phyloP scores from a whole-genome alignment of 2,888 invertebrate species.

The Torymus tubicola region DNA sequence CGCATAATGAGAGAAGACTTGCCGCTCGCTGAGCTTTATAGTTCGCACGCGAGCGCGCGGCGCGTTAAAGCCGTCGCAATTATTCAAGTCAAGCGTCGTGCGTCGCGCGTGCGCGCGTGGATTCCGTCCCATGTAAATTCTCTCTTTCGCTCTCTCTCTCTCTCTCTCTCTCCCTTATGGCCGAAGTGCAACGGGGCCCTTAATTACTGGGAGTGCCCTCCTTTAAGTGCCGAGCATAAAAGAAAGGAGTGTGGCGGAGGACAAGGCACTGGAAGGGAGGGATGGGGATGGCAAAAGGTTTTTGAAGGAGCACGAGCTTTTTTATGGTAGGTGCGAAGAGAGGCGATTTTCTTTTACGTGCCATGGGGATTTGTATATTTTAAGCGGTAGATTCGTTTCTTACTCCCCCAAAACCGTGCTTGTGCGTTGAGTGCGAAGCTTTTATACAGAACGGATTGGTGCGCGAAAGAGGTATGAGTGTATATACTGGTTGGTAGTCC shows the following conservation, averaged over 20 bases:
- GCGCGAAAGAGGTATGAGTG: too few species aligned
- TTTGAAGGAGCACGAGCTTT: conserved; percentile 9
- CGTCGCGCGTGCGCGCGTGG: neutral
- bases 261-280: too few species aligned
- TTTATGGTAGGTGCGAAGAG: neutral
- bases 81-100: conserved; percentile 26
- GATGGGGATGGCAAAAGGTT: neutral
- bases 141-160: neutral
- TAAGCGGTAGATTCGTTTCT: conserved; percentile 15
- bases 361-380: conserved; percentile 52
- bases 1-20: conserved; percentile 29
- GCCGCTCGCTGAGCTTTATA: conserved; percentile 25
- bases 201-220: conserved; percentile 33
- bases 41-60: neutral
- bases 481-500: too few species aligned
- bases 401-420: too few species aligned
- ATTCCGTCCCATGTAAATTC: conserved; percentile 23
- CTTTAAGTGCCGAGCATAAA: conserved; percentile 16
- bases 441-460: too few species aligned
- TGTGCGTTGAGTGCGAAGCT: too few species aligned
- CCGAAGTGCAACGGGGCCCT: neutral
- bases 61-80: conserved; percentile 5
- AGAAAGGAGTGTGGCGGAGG: neutral
- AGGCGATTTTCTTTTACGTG: conserved; percentile 44
- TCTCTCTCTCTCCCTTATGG: neutral